A percentile compares a stretch with the other conserved stretches of the same genome.
These are phyloP conservation scores for Micrasema longulum DNA, from an alignment of 1,140 invertebrate genomes.

Conservation along the genomic window DNA sequence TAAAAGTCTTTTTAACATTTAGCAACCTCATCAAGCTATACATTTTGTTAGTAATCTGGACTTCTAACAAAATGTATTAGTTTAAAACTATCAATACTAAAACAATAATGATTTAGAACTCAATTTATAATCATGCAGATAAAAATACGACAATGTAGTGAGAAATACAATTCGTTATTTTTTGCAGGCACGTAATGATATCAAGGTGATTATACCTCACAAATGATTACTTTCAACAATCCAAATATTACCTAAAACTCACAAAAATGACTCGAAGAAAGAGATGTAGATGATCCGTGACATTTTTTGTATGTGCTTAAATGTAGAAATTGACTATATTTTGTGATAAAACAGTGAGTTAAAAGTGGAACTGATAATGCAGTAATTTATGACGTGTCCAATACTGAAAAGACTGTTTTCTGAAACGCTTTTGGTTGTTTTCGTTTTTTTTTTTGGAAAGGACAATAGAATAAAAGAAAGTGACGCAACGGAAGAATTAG, in stretches of 20 bases:
- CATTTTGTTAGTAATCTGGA: too few relatives aligned
- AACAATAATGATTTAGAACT: too few relatives aligned
- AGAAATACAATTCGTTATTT: too few relatives aligned
- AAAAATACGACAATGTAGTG: too few relatives aligned
- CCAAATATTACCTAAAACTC: conserved; percentile 34
- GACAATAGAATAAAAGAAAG: conserved; percentile 51
- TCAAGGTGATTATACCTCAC: conserved; percentile 36
- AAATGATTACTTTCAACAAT: conserved; percentile 42
- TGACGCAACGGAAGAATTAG: conserved; percentile 46
- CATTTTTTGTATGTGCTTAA: conserved; percentile 26
- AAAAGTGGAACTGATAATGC: neutral
- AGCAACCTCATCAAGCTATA: too few relatives aligned
- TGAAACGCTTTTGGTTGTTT: conserved; percentile 24
- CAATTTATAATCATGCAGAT: too few relatives aligned
- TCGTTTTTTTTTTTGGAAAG: conserved; percentile 28
- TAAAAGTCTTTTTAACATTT: too few relatives aligned
- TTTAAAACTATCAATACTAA: too few relatives aligned
- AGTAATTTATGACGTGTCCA: conserved; percentile 24
- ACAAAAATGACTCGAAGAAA: conserved; percentile 51
- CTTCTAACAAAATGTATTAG: too few relatives aligned
- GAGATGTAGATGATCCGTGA: conserved; percentile 52
- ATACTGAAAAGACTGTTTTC: conserved; percentile 37
- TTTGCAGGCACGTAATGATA: too few relatives aligned
- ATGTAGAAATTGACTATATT: conserved; percentile 9
- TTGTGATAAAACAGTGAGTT: neutral